These are phyloP conservation scores for Apostichopus parvimensis DNA, from an alignment of 35 echinoderm and acorn worm species.

Conservation along the genomic window DNA sequence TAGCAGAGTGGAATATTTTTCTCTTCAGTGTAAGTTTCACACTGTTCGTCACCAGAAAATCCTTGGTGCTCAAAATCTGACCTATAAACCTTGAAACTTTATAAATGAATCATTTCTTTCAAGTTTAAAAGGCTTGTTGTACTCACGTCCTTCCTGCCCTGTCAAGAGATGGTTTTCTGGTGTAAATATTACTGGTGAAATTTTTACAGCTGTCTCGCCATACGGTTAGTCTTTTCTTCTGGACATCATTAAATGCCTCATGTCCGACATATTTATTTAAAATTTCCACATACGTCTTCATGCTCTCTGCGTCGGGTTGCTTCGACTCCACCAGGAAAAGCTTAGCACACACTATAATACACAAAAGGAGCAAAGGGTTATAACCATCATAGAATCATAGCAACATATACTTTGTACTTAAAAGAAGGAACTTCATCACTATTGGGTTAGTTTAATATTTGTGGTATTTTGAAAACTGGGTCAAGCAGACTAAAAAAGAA, in stretches of 20 bases:
- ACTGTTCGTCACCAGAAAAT: no score
- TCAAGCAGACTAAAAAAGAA: no score
- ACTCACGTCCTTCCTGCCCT: conserved; percentile 77
- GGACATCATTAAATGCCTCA: conserved; percentile 87
- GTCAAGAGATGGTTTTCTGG: conserved; percentile 65
- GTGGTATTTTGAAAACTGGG: no score
- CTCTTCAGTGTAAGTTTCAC: no score
- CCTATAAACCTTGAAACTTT: no score
- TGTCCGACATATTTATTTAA: conserved; percentile 83
- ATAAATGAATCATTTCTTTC: no score
- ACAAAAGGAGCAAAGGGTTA: neutral
- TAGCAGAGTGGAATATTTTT: no score
- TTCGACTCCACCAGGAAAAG: conserved; percentile 67
- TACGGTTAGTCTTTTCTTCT: conserved; percentile 83
- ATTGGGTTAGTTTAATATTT: no score
- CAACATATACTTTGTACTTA: no score
- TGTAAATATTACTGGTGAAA: conserved; percentile 70
- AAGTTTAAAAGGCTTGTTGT: no score
- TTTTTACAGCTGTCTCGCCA: conserved; percentile 92
- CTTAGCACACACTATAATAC: conserved; percentile 81
- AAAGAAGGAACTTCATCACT: no score
- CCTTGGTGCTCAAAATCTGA: no score
- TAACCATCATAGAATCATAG: neutral
- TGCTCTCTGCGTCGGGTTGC: conserved; percentile 80
- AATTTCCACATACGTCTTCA: conserved; percentile 85